Base-by-base conservation (phyloP, 1,140 invertebrate genomes). In the Pygmarrhopalites habei region DNA sequence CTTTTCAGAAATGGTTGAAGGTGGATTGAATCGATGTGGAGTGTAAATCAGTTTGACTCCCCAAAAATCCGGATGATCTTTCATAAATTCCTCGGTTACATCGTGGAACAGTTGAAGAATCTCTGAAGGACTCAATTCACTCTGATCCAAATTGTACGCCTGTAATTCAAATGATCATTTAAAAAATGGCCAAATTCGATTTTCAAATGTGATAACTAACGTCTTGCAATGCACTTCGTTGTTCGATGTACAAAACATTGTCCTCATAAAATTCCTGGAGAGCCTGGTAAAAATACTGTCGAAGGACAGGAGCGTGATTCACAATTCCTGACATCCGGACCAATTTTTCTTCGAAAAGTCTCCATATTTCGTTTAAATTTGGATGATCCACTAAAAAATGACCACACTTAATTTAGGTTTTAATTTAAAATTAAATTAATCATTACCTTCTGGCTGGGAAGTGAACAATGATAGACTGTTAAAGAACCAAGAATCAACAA, bases 181-280 rank as follows among this genome's bases (percentile, higher is more conserved):
- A n/a, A n/a, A n/a, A n/a, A n/a, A n/a, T n/a, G n/a, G n/a, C n/a
- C n/a, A n/a, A n/a, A n/a, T n/a, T n/a, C n/a, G n/a, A n/a, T n/a
- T n/a, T n/a, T n/a, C n/a, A n/a, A n/a, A n/a, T n/a, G n/a, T n/a
- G n/a, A n/a, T n/a, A n/a, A 62, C 61, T n/a, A n/a, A 72, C 71
- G 14, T 57, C 60, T 19, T 73, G 81, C 59, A 81, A 76, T 64
- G 74, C 81, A 63, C 74, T 75, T 66, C 84, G 74, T 2, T 92
- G 72, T 78, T 93, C 89, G 0, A 89, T 71, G 66, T 91, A 91
- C 76, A 88, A 82, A 0, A 92, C 78, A 72, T 90, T 89, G 71
- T 92, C 90, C 1, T 85, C 79, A 68, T 85, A 82, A 10, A 88
- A 78, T 68, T 89, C 84, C 66, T 82, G 74, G 4, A 92, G 76